phyloP scores from a whole-genome alignment of 2,797 vertebrate species.

The Podarcis lilfordi region DNA sequence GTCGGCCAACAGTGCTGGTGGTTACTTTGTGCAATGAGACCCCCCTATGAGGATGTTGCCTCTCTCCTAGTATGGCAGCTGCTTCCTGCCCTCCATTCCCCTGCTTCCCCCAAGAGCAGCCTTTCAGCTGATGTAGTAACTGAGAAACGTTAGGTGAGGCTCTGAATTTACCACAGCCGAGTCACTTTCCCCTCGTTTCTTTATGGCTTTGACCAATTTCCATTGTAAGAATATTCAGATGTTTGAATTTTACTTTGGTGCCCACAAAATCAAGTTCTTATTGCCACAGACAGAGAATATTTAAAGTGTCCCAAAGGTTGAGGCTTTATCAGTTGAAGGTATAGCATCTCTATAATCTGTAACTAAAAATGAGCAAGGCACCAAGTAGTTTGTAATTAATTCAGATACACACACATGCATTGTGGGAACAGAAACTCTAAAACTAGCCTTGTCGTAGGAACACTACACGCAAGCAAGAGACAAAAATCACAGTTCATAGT shows the following conservation, averaged over 20 bases:
- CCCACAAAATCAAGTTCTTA: not conserved
- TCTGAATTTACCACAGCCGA: no score
- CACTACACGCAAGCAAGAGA: constrained; percentile 42
- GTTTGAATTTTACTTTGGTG: constrained; percentile 48
- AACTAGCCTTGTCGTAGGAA: constrained; percentile 48
- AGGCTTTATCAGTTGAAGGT: constrained; percentile 37
- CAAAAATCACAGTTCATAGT: constrained; percentile 72
- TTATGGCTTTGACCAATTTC: no score
- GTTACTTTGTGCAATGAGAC: no score
- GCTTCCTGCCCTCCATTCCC: no score
- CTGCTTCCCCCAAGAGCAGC: no score
- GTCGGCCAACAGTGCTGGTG: no score
- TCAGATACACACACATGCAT: constrained; percentile 34
- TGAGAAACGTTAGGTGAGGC: no score
- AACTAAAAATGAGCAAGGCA: constrained; percentile 43
- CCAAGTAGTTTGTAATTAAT: constrained; percentile 12
- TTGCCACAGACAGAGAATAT: constrained; percentile 20
- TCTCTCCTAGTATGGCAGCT: no score
- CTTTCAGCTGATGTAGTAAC: no score
- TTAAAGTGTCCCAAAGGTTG: constrained; percentile 28
- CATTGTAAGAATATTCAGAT: not conserved
- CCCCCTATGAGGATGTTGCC: no score
- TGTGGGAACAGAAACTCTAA: constrained; percentile 31
- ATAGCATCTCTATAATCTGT: constrained; percentile 35
- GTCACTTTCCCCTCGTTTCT: no score